A percentile compares a stretch with the other conserved stretches of the same genome.
phyloP scores from a whole-genome alignment of 2,113 vertebrate species.

The Sarotherodon lohbergeri region DNA sequence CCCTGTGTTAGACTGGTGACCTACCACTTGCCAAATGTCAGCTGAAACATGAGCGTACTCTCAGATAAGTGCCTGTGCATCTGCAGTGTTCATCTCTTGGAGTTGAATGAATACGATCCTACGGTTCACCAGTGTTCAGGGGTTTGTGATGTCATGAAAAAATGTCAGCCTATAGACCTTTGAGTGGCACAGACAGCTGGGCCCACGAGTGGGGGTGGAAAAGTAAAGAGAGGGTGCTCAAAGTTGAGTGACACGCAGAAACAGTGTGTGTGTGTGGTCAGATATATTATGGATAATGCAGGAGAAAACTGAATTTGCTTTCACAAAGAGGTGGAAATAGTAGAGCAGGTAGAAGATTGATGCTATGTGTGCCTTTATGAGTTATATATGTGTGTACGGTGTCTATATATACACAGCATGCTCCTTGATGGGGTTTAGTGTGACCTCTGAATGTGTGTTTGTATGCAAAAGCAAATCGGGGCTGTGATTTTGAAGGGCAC shows the following conservation, averaged over 20 bases:
- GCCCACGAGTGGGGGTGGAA: not conserved
- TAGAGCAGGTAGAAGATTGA: not conserved
- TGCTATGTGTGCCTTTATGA: not conserved
- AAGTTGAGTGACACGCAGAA: slow-evolving; percentile 7
- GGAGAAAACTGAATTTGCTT: not conserved
- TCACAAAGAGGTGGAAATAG: not conserved
- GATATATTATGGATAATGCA: not conserved
- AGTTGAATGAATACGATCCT: not conserved
- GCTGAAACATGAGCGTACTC: not conserved
- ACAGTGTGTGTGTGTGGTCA: not conserved
- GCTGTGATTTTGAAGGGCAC: not conserved
- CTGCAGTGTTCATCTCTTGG: not conserved
- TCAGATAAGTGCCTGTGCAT: not conserved
- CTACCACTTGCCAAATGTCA: not conserved
- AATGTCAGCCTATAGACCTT: slow-evolving; percentile 28
- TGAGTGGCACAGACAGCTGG: slow-evolving; percentile 61
- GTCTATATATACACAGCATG: not conserved
- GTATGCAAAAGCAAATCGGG: not conserved
- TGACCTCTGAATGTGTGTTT: not conserved
- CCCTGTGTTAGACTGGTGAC: not conserved
- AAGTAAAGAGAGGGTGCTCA: not conserved
- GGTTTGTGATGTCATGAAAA: slow-evolving; percentile 36
- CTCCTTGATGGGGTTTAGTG: slow-evolving; percentile 1
- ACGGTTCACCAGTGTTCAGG: not conserved
- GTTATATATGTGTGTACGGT: not conserved